These are phyloP conservation scores for Sycophaga agraensis DNA, from an alignment of 1,140 invertebrate genomes.

Conservation along the genomic window DNA sequence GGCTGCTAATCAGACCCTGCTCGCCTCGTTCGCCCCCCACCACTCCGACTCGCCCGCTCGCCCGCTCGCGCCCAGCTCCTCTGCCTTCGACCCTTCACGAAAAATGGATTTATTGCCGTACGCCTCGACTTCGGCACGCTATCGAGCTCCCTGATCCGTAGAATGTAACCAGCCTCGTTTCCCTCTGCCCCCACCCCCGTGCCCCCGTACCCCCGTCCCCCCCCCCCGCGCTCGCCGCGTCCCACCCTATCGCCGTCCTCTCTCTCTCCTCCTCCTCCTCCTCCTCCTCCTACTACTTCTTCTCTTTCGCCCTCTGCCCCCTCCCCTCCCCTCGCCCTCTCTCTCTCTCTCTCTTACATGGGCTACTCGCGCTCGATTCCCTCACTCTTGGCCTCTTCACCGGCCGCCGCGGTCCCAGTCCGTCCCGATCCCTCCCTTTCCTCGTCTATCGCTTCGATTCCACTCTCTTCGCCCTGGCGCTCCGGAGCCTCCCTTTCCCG, in stretches of 20 bases:
- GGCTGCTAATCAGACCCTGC: conserved; percentile 52
- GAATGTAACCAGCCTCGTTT: conserved; percentile 51
- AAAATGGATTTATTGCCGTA: conserved; percentile 61
- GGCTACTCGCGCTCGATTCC: conserved; percentile 17
- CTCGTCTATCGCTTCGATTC: neutral
- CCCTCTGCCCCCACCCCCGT: conserved; percentile 7
- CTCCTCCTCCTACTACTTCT: neutral
- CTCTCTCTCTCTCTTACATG: conserved; percentile 12
- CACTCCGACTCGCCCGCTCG: conserved; percentile 11
- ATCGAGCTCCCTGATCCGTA: conserved; percentile 59
- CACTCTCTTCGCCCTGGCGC: neutral
- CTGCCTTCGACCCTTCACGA: conserved; percentile 52
- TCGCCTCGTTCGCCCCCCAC: conserved; percentile 40
- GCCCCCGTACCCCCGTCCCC: neutral
- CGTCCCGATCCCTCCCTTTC: conserved; percentile 21
- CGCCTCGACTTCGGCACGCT: conserved; percentile 59
- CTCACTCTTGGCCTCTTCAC: conserved; percentile 26
- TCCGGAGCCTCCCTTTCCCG: too few species aligned
- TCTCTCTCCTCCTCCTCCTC: neutral
- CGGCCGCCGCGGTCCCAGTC: too few species aligned
- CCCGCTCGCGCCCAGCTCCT: conserved; percentile 10
- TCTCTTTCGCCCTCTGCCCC: neutral
- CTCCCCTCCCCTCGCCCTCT: too few species aligned
- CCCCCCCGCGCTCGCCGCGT: neutral
- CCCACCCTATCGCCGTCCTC: neutral